These are phyloP conservation scores for Dichetophora obliterata DNA, from an alignment of 2,888 invertebrate species.

Conservation along the genomic window DNA sequence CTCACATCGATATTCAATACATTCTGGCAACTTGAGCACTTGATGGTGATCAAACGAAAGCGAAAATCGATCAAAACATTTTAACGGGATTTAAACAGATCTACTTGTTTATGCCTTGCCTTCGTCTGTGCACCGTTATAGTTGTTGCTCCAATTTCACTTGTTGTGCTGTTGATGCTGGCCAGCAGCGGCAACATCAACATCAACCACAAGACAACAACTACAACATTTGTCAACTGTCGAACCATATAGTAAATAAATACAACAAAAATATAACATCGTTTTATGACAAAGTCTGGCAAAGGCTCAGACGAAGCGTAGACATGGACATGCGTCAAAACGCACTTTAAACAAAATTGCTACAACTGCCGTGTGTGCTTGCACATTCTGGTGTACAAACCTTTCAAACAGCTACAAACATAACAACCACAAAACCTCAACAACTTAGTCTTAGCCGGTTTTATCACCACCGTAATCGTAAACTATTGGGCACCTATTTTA, in stretches of 20 bases:
- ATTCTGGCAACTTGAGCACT: background rate
- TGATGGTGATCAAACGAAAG: conserved; percentile 12
- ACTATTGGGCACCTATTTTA: conserved; percentile 28
- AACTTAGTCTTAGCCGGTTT: background rate
- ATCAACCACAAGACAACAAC: no score
- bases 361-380: background rate
- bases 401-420: background rate
- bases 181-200: background rate
- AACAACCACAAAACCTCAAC: background rate
- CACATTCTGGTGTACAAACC: background rate
- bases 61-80: conserved; percentile 28
- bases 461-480: conserved; percentile 9
- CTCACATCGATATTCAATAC: no score
- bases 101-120: background rate
- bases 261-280: background rate
- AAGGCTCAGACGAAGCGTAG: conserved; percentile 16
- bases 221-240: conserved; percentile 32
- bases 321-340: conserved; percentile 28
- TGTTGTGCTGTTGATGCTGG: background rate
- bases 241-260: background rate
- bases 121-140: background rate
- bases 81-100: background rate
- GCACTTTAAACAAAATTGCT: conserved; percentile 13
- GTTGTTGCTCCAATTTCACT: conserved; percentile 14
- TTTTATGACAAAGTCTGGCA: background rate